These are phyloP conservation scores for Nasua narica DNA, from an alignment of 2,797 vertebrate genomes.

Conservation along the genomic window DNA sequence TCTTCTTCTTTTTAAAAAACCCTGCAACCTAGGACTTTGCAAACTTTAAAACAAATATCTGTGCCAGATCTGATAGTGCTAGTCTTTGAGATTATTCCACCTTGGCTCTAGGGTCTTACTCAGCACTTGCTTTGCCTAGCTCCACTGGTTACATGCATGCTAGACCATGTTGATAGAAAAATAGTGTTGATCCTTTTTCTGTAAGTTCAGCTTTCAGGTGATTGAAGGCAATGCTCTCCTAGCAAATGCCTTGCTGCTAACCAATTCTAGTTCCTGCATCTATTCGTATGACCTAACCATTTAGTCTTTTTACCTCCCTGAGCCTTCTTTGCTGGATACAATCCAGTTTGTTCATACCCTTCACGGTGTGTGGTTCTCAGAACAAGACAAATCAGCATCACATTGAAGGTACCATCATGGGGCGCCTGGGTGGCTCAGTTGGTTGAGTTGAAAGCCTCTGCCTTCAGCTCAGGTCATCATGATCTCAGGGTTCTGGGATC, in stretches of 20 bases:
- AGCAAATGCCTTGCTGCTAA: neutral
- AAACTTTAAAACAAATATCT: neutral
- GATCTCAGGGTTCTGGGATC: no score
- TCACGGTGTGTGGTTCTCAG: neutral
- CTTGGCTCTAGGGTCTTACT: neutral
- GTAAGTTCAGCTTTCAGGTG: neutral
- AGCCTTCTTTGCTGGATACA: neutral
- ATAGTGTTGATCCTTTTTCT: neutral
- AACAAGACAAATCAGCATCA: neutral
- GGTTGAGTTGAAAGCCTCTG: no score
- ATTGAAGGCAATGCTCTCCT: neutral
- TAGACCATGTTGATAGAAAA: neutral
- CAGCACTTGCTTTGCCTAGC: neutral
- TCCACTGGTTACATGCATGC: fast-evolving
- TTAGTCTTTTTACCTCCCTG: neutral
- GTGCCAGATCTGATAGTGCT: neutral
- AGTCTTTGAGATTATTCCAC: neutral
- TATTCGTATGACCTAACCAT: neutral
- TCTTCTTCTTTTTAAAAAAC: neutral
- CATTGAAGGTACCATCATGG: neutral
- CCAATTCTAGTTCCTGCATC: no score
- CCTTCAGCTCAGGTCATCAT: no score
- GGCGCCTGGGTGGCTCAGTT: no score
- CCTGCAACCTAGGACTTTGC: neutral
- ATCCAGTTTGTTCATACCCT: neutral